These are phyloP conservation scores for Rhopalosiphum maidis DNA, from an alignment of 1,140 invertebrate species.

Conservation along the genomic window DNA sequence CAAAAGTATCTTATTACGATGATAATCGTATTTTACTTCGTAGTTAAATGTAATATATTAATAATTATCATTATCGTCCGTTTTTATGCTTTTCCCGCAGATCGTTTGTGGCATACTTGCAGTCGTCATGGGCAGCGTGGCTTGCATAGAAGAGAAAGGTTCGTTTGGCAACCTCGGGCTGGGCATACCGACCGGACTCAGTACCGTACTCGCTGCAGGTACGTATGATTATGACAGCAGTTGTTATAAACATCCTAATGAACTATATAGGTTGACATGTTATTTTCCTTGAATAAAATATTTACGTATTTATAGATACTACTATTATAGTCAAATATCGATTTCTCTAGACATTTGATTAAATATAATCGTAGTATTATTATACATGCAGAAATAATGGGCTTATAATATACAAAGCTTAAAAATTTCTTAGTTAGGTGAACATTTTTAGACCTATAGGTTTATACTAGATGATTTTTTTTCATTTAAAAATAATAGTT, in stretches of 20 bases:
- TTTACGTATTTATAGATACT: background rate
- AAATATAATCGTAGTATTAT: background rate
- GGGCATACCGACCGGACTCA: constrained; percentile 68
- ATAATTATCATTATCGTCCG: background rate
- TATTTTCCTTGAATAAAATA: background rate
- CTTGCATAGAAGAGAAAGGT: constrained; percentile 69
- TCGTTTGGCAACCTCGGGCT: constrained; percentile 68
- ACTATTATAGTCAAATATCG: background rate
- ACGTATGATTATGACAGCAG: constrained; percentile 56
- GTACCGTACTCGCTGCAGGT: constrained; percentile 70
- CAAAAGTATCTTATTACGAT: background rate
- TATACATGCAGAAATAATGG: background rate
- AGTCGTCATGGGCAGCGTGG: constrained; percentile 70
- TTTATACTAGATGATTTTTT: background rate
- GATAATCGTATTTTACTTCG: background rate
- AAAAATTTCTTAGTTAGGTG: background rate
- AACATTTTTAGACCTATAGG: background rate
- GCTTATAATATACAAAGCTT: background rate
- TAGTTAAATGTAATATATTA: background rate
- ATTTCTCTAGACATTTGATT: background rate
- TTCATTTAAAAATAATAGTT: background rate
- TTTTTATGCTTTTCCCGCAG: constrained; percentile 62
- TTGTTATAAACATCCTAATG: background rate
- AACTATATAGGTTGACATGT: no score
- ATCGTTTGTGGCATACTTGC: constrained; percentile 71